A percentile compares a stretch with the other conserved stretches of the same genome.
These are phyloP conservation scores for Apamea crenata DNA, from an alignment of 2,888 invertebrate genomes.

Conservation along the genomic window DNA sequence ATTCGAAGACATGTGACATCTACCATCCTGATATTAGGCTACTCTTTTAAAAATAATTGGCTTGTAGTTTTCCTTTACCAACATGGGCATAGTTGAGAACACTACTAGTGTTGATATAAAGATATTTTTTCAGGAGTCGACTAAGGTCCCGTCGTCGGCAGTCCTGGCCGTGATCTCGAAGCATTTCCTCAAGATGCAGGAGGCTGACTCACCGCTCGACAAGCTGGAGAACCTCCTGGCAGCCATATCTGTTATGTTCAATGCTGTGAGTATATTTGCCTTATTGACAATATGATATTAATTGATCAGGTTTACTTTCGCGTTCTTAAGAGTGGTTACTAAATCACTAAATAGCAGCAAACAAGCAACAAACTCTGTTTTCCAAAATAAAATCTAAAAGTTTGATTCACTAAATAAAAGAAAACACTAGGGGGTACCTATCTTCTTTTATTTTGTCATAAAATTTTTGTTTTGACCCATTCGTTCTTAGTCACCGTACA, in stretches of 20 bases:
- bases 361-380: not conserved
- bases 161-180: constrained; percentile 94
- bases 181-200: constrained; percentile 95
- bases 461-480: not conserved
- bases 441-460: too few species aligned
- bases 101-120: constrained; percentile 53
- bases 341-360: not conserved
- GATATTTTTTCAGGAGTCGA: constrained; percentile 89
- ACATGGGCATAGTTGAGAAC: constrained; percentile 35
- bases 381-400: not conserved
- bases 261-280: constrained; percentile 89
- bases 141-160: constrained; percentile 94
- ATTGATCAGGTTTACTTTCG: not conserved
- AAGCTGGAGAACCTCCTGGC: constrained; percentile 97
- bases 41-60: not conserved
- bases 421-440: too few species aligned
- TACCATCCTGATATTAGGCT: too few species aligned
- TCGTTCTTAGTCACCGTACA: not conserved
- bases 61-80: not conserved
- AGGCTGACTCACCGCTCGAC: constrained; percentile 97
- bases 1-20: too few species aligned
- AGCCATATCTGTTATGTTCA: constrained; percentile 96
- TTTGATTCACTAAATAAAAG: not conserved
- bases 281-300: not conserved
- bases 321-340: not conserved